Evolutionary conservation across 2,888 invertebrate species (phyloP).

Genomic region (Melipona bicolor): DNA sequence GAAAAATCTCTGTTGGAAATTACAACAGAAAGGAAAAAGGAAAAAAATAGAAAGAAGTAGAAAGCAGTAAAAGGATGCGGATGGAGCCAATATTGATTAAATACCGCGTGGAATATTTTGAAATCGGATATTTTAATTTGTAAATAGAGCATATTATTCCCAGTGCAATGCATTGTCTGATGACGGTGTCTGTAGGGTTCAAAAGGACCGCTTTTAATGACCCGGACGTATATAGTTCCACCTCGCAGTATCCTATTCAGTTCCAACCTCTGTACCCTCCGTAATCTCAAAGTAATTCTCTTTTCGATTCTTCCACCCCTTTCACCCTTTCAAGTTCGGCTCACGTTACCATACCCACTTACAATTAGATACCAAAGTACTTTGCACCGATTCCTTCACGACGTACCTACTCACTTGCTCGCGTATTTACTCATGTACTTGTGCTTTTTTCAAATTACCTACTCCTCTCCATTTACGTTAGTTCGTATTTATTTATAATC

Average conservation of each 20-base stretch:
- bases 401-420: neutral
- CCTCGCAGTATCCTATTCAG: slow-evolving; percentile 77
- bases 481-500: too few species aligned
- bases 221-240: slow-evolving; percentile 79
- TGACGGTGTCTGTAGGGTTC: slow-evolving; percentile 59
- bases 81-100: slow-evolving; percentile 79
- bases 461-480: neutral
- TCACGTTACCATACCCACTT: slow-evolving; percentile 69
- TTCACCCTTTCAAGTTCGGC: slow-evolving; percentile 43
- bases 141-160: slow-evolving; percentile 80
- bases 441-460: slow-evolving; percentile 5
- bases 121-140: slow-evolving; percentile 81
- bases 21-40: neutral
- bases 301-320: slow-evolving; percentile 69
- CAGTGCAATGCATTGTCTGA: slow-evolving; percentile 69
- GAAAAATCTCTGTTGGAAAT: neutral
- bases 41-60: neutral
- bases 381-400: slow-evolving; percentile 47
- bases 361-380: neutral
- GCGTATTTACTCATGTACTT: neutral
- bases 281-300: slow-evolving; percentile 74
- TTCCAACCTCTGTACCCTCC: slow-evolving; percentile 65
- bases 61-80: slow-evolving; percentile 14
- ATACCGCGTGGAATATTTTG: slow-evolving; percentile 79
- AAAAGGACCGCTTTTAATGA: slow-evolving; percentile 79